A percentile compares a stretch with the other conserved stretches of the same genome.
Conservation (phyloP, 2,797 vertebrate species). For the Syngnathus rostellatus region DNA sequence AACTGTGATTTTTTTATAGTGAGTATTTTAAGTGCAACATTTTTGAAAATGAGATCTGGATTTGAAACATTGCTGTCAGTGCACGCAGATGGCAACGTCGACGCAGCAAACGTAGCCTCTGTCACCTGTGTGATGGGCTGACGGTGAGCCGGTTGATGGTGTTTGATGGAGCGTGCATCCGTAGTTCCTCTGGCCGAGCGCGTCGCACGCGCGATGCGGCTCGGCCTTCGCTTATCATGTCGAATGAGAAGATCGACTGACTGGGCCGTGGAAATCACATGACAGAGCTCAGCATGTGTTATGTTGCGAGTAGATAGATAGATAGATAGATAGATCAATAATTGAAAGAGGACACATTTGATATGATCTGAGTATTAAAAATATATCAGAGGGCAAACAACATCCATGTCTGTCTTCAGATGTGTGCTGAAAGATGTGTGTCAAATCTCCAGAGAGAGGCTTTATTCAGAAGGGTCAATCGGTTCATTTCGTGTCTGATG, state of each 20-base stretch:
- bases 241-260: slow-evolving; percentile 32
- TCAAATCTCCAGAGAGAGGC: slow-evolving; percentile 63
- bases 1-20: neutral
- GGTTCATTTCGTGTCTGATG: slow-evolving; percentile 55
- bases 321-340: slow-evolving; percentile 65
- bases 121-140: neutral
- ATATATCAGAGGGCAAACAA: slow-evolving; percentile 69
- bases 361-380: slow-evolving; percentile 68
- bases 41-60: neutral
- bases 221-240: slow-evolving; percentile 24
- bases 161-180: slow-evolving; percentile 27
- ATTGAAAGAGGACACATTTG: slow-evolving; percentile 62
- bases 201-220: slow-evolving; percentile 31
- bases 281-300: slow-evolving; percentile 57
- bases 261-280: slow-evolving; percentile 44
- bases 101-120: slow-evolving; percentile 9
- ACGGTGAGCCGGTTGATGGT: slow-evolving; percentile 15
- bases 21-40: neutral
- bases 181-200: slow-evolving; percentile 34
- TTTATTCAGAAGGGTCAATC: slow-evolving; percentile 64
- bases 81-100: neutral
- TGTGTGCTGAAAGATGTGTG: slow-evolving; percentile 63
- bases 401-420: slow-evolving; percentile 60
- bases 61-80: neutral
- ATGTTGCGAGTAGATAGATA: slow-evolving; percentile 56